phyloP scores from a whole-genome alignment of 2,888 invertebrate species.

The Temnothorax ravouxi region DNA sequence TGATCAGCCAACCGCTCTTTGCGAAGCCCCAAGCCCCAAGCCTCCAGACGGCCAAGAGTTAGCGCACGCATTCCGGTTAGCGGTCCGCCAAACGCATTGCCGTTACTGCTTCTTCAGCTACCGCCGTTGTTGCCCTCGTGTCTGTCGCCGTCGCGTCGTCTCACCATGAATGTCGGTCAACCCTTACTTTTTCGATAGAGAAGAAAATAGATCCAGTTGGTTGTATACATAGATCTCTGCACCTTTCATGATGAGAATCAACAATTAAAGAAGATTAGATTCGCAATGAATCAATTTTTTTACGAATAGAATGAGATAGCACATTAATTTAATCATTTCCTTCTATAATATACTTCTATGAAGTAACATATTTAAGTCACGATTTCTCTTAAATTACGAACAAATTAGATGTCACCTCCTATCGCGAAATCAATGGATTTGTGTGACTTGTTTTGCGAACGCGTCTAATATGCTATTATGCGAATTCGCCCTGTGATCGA shows the following conservation, averaged over 20 bases:
- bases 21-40: conserved; percentile 59
- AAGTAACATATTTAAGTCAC: background rate
- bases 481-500: conserved; percentile 31
- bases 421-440: conserved; percentile 9
- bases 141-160: conserved; percentile 46
- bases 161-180: conserved; percentile 46
- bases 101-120: conserved; percentile 60
- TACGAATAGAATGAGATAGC: background rate
- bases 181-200: conserved; percentile 27
- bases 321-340: background rate
- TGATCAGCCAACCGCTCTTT: conserved; percentile 73
- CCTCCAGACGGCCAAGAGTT: conserved; percentile 69
- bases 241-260: background rate
- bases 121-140: conserved; percentile 40
- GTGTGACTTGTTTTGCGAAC: conserved; percentile 43
- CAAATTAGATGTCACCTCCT: conserved; percentile 13
- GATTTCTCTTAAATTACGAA: background rate
- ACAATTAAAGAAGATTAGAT: conserved; percentile 2
- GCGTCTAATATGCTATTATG: conserved; percentile 50
- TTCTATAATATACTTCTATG: background rate
- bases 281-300: background rate
- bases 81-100: conserved; percentile 73
- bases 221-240: background rate
- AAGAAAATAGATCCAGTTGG: background rate
- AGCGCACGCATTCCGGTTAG: conserved; percentile 78